phyloP scores from a whole-genome alignment of 2,113 vertebrate species.

The Gallinago jamesoni region DNA sequence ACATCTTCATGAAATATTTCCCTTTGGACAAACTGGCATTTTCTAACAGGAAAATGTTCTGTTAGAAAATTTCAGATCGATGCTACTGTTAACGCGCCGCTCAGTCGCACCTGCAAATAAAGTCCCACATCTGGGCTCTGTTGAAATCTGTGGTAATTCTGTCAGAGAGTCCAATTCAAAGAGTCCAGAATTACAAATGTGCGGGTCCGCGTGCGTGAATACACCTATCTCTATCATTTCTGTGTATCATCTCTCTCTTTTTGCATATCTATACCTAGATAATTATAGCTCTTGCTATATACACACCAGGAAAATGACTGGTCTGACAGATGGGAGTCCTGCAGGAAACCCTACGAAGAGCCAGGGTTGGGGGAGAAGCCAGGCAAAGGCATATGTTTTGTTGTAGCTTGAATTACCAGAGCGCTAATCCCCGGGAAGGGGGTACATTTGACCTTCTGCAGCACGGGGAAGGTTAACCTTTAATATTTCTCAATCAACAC shows the following conservation, averaged over 20 bases:
- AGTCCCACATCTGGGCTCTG: background rate
- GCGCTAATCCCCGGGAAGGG: conserved; percentile 45
- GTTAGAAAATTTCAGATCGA: background rate
- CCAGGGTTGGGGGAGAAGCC: conserved; percentile 35
- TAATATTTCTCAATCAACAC: conserved; percentile 30
- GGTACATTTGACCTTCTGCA: conserved; percentile 55
- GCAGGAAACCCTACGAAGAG: conserved; percentile 56
- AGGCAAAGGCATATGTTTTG: conserved; percentile 65
- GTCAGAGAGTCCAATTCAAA: conserved; percentile 36
- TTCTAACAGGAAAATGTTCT: conserved; percentile 1
- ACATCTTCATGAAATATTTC: conserved; percentile 18
- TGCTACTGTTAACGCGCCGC: background rate
- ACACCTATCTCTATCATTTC: background rate
- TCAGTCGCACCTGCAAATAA: background rate
- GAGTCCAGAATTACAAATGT: background rate
- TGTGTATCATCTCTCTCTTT: background rate
- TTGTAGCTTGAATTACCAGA: conserved; percentile 49
- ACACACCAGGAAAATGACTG: conserved; percentile 40
- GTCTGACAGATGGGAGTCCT: conserved; percentile 65
- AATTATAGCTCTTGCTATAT: conserved; percentile 51
- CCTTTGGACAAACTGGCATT: conserved; percentile 29
- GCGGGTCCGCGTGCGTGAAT: background rate
- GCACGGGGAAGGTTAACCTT: conserved; percentile 45
- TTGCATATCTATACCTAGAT: conserved; percentile 39
- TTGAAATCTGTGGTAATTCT: background rate